A percentile compares a stretch with the other conserved stretches of the same genome.
Conservation (phyloP, 2,113 vertebrate species). For the Lamprologus lemairii region DNA sequence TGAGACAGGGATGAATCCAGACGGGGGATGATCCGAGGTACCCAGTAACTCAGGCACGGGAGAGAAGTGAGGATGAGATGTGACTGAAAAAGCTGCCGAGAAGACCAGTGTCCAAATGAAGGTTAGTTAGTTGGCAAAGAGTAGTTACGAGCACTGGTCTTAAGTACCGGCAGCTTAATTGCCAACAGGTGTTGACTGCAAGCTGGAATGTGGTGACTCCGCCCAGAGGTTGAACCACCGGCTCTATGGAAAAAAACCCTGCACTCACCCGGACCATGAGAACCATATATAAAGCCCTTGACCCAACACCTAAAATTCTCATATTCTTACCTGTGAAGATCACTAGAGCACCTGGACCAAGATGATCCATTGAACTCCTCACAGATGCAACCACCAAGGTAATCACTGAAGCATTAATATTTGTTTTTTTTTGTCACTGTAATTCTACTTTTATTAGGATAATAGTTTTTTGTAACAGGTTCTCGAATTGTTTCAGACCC, state of each 20-base stretch:
- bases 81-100: background rate
- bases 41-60: background rate
- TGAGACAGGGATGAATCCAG: background rate
- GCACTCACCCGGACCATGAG: background rate
- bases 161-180: background rate
- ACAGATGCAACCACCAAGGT: background rate
- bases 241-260: background rate
- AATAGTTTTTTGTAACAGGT: background rate
- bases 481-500: background rate
- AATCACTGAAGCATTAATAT: background rate
- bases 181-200: background rate
- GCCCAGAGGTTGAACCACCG: background rate
- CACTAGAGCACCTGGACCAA: background rate
- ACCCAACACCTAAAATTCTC: background rate
- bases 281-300: background rate
- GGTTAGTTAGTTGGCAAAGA: background rate
- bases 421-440: background rate
- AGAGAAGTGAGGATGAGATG: background rate
- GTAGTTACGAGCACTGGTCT: background rate
- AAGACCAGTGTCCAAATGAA: background rate
- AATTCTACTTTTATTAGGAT: background rate
- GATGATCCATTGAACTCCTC: background rate
- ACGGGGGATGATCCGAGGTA: background rate
- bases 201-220: background rate
- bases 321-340: background rate